These are phyloP conservation scores for Zoanthus sociatus DNA, from an alignment of 92 coral and sea anemone species.

Conservation along the genomic window DNA sequence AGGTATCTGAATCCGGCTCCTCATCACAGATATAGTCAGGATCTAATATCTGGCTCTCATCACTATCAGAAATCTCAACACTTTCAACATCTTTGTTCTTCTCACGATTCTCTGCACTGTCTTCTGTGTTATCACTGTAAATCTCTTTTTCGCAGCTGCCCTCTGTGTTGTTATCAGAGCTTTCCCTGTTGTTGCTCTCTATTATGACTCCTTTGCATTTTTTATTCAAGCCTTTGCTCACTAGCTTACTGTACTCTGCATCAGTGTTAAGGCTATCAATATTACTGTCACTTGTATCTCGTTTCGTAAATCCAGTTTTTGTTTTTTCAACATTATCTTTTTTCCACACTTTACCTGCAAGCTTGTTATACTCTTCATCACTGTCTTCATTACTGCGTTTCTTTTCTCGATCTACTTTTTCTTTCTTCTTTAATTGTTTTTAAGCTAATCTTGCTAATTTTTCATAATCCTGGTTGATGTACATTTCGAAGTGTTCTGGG, in stretches of 20 bases:
- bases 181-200: conserved; percentile 54
- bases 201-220: conserved; percentile 37
- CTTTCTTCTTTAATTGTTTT: too few relatives aligned
- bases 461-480: too few relatives aligned
- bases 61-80: conserved; percentile 45
- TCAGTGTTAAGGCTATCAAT: too few relatives aligned
- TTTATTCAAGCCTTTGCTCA: conserved; percentile 25
- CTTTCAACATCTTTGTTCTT: conserved; percentile 22
- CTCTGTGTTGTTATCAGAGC: conserved; percentile 38
- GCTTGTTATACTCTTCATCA: too few relatives aligned
- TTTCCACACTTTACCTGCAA: too few relatives aligned
- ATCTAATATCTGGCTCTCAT: conserved; percentile 48
- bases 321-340: too few relatives aligned
- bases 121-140: not conserved
- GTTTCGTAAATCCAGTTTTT: too few relatives aligned
- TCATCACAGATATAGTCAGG: conserved; percentile 37
- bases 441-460: too few relatives aligned
- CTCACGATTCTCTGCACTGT: conserved; percentile 26
- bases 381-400: too few relatives aligned
- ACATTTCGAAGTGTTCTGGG: too few relatives aligned
- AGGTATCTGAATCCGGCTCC: conserved; percentile 7
- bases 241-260: not conserved
- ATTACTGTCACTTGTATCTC: too few relatives aligned
- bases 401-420: too few relatives aligned
- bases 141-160: conserved; percentile 19